Conservation (phyloP, 2,888 invertebrate genomes). For the Erebia palarica region DNA sequence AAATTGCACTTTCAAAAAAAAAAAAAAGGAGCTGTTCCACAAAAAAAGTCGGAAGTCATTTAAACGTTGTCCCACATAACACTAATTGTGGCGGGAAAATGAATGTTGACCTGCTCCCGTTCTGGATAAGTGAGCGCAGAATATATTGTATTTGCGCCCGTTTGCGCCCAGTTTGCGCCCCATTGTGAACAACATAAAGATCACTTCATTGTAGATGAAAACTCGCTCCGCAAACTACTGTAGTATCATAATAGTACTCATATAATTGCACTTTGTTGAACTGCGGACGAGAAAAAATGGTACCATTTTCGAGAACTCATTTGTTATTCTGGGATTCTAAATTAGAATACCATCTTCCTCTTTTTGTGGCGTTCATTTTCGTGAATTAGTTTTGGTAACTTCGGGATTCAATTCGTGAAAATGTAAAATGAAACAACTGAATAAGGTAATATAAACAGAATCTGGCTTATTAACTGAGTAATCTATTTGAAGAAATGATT, state of each 20-base stretch:
- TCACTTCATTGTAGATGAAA: conserved; percentile 42
- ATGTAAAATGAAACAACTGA: no score
- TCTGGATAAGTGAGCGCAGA: conserved; percentile 38
- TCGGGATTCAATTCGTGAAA: no score
- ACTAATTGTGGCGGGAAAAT: conserved; percentile 39
- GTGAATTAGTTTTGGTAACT: conserved; percentile 8
- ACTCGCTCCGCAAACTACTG: conserved; percentile 12
- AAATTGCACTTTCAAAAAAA: conserved; percentile 33
- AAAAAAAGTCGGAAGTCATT: conserved; percentile 38
- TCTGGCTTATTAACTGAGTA: neutral
- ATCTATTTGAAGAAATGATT: no score
- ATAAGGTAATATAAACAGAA: no score
- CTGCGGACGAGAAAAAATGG: conserved; percentile 18
- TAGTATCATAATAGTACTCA: neutral
- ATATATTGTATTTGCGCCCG: conserved; percentile 43
- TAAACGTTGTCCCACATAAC: conserved; percentile 39
- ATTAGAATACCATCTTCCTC: conserved; percentile 8
- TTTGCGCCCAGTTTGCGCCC: conserved; percentile 15
- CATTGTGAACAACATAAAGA: conserved; percentile 42
- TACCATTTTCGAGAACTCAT: conserved; percentile 20
- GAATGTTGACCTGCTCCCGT: conserved; percentile 42
- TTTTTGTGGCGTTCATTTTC: conserved; percentile 6
- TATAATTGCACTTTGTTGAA: conserved; percentile 27
- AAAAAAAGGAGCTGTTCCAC: conserved; percentile 27
- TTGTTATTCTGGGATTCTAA: conserved; percentile 14